Evolutionary conservation across 2,888 invertebrate species (phyloP), one percentile per base, ranked within the genome.

Genomic region (Acheta domesticus): DNA sequence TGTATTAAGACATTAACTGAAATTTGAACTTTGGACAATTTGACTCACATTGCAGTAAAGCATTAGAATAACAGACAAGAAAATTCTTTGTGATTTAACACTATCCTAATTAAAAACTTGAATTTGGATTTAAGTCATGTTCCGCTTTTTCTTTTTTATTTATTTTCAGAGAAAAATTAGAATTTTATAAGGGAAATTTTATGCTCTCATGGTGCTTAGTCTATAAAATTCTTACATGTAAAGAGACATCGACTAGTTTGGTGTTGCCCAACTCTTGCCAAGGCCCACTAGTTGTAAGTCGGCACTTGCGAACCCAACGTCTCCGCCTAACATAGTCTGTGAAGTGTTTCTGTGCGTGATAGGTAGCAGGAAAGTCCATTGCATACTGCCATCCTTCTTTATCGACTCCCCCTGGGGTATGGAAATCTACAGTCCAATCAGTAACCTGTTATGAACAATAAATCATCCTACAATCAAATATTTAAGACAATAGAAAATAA

Each of bases 341-440:
- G 83, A 96, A 93, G 83, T 93, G 90, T 87, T 96, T 96, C 84
- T 93, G 91, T 0, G 93, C 93, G 85, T 96, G 96, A 86, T 95
- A 97, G 14, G 92, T 91, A 1, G 94, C 92, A 1, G 96, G 96
- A 85, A 97, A 97, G 87, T 97, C 96, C 1, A 95, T 93, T 0
- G 97, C 96, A 87, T 97, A 97, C 85, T 97, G 97, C 97, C 97
- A 97, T 2, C 97, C 97, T 83, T 96, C 95, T 80, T 91, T 90
- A 86, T 97, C 97, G 0, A 95, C 95, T 2, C 96, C 97, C 1
- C 96, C 96, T 0, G 95, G 93, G 12, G 94, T 93, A 85, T 94
- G 93, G 85, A 94, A 96, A 87, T 97, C 97, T n/a, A 96, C 90
- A 86, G 93, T 91, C 97, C 97, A 97, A 85, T 97, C 97, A 0